These are phyloP conservation scores for Tauraco erythrolophus DNA, from an alignment of 2,113 vertebrate species.

Conservation along the genomic window DNA sequence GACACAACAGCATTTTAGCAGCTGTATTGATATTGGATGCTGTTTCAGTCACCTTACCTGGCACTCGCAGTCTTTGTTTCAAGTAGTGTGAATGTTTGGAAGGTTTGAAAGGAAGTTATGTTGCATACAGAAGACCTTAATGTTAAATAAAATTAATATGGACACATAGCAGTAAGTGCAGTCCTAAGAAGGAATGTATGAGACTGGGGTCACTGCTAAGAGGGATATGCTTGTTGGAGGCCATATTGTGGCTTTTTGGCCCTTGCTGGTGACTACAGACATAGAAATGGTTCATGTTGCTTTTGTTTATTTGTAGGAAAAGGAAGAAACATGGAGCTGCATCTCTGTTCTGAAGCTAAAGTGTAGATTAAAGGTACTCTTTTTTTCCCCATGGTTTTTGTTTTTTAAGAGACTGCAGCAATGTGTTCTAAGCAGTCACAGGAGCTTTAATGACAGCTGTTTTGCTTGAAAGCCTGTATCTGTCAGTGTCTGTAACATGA, in stretches of 20 bases:
- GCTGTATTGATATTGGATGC: background rate
- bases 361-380: background rate
- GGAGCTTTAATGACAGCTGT: slow-evolving; percentile 53
- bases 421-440: background rate
- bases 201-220: background rate
- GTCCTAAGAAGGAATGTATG: background rate
- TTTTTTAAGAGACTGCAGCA: background rate
- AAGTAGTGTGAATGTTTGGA: background rate
- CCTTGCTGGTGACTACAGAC: background rate
- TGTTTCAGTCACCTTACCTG: slow-evolving; percentile 9
- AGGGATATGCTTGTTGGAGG: background rate
- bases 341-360: background rate
- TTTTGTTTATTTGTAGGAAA: background rate
- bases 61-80: background rate
- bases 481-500: slow-evolving; percentile 29
- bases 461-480: slow-evolving; percentile 37
- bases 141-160: background rate
- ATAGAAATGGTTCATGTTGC: background rate
- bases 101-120: background rate
- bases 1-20: background rate
- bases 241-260: background rate
- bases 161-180: background rate
- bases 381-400: background rate
- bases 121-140: background rate
- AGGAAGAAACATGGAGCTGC: background rate